phyloP scores from a whole-genome alignment of 1,140 invertebrate species.

The Drosophila sucinea region DNA sequence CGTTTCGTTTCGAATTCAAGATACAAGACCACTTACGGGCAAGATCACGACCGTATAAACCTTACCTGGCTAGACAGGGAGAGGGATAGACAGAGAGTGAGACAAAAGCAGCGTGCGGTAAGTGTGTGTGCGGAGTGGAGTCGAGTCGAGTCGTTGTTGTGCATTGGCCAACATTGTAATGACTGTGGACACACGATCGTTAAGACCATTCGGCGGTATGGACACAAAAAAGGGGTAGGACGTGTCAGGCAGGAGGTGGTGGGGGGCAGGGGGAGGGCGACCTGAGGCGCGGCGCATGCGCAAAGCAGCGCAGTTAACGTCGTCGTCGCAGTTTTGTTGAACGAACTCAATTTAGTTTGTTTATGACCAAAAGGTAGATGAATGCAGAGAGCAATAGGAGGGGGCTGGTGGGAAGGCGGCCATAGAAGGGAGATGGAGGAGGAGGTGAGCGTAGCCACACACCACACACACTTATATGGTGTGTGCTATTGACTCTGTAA shows the following conservation, averaged over 20 bases:
- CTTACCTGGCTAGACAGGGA: constrained; percentile 18
- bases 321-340: constrained; percentile 69
- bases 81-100: constrained; percentile 73
- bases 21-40: constrained; percentile 83
- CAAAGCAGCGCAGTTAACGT: constrained; percentile 11
- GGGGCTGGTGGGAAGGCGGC: not conserved
- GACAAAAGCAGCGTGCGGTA: constrained; percentile 81
- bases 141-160: constrained; percentile 45
- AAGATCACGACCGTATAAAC: constrained; percentile 75
- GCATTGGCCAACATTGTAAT: constrained; percentile 82
- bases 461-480: constrained; percentile 68
- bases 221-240: constrained; percentile 37
- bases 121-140: constrained; percentile 50
- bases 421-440: not conserved
- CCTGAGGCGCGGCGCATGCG: constrained; percentile 56
- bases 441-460: constrained; percentile 48
- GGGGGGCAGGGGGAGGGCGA: constrained; percentile 1
- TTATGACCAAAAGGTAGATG: constrained; percentile 55
- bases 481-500: constrained; percentile 80
- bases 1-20: constrained; percentile 66
- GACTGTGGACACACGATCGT: constrained; percentile 82
- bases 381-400: constrained; percentile 10
- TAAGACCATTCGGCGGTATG: constrained; percentile 70
- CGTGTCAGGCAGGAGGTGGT: constrained; percentile 17
- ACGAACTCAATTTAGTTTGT: constrained; percentile 80